These are phyloP conservation scores for Drosophila tristis DNA, from an alignment of 1,140 invertebrate genomes.

Conservation along the genomic window DNA sequence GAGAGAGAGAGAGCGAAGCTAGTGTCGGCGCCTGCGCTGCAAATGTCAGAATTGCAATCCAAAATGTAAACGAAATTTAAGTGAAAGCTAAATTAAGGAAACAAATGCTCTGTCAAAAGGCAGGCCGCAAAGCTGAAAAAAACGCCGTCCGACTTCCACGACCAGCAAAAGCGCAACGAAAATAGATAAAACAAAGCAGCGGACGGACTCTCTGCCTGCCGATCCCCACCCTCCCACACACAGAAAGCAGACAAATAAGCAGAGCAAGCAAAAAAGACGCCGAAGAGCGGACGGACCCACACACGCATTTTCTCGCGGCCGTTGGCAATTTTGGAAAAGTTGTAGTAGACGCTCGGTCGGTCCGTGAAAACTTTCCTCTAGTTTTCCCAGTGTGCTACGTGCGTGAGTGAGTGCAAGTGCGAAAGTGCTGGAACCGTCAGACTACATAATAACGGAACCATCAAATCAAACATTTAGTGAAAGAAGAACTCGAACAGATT, in stretches of 20 bases:
- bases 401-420: slow-evolving; percentile 35
- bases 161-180: background rate
- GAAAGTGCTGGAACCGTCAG: slow-evolving; percentile 8
- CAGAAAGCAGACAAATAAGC: slow-evolving; percentile 6
- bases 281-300: background rate
- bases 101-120: slow-evolving; percentile 30
- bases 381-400: slow-evolving; percentile 13
- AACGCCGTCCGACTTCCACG: background rate
- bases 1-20: slow-evolving; percentile 2
- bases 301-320: background rate
- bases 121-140: slow-evolving; percentile 11
- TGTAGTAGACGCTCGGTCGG: slow-evolving; percentile 14
- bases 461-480: background rate
- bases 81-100: slow-evolving; percentile 61
- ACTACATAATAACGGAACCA: background rate
- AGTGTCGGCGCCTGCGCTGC: slow-evolving; percentile 65
- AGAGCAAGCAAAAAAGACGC: slow-evolving; percentile 8
- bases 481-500: background rate
- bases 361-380: slow-evolving; percentile 16
- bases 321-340: slow-evolving; percentile 56
- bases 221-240: too few relatives aligned
- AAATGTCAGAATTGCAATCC: slow-evolving; percentile 76
- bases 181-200: slow-evolving; percentile 17
- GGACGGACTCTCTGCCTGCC: too few relatives aligned
- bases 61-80: slow-evolving; percentile 72